Percentiles rank a stretch among this genome's conserved stretches.
Conservation (phyloP, 2,113 vertebrate genomes). For the Pionites leucogaster region DNA sequence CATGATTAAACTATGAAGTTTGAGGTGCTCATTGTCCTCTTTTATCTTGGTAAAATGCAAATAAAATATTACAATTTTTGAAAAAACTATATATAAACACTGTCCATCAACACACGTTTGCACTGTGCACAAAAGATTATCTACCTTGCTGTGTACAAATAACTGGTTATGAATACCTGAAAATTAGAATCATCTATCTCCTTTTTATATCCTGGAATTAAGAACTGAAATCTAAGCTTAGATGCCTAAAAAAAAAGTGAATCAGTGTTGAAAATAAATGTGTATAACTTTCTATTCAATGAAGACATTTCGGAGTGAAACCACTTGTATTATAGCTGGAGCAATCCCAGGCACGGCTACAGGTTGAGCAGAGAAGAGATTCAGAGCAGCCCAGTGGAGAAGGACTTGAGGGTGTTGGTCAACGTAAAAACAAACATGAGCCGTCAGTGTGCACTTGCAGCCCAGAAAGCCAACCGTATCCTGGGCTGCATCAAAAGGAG, state of each 20-base stretch:
- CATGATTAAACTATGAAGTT: not conserved
- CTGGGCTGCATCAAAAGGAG: too few relatives aligned
- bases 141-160: not conserved
- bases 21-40: not conserved
- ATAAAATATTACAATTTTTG: accelerated
- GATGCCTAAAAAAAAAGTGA: not conserved
- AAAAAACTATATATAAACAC: not conserved
- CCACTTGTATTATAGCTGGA: not conserved
- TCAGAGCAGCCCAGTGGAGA: accelerated
- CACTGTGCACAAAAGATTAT: not conserved
- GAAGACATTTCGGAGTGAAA: not conserved
- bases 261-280: not conserved
- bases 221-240: not conserved
- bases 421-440: too few relatives aligned
- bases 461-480: too few relatives aligned
- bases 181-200: not conserved
- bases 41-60: not conserved
- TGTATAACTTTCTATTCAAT: not conserved
- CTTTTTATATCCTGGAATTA: not conserved
- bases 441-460: too few relatives aligned
- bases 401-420: too few relatives aligned
- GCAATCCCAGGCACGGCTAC: too few relatives aligned
- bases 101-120: not conserved
- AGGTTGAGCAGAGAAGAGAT: too few relatives aligned
- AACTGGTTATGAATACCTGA: not conserved